Evolutionary conservation across 2,797 vertebrate genomes (phyloP), one percentile per base, ranked within the genome.

Genomic region (Anguilla pacifica): DNA sequence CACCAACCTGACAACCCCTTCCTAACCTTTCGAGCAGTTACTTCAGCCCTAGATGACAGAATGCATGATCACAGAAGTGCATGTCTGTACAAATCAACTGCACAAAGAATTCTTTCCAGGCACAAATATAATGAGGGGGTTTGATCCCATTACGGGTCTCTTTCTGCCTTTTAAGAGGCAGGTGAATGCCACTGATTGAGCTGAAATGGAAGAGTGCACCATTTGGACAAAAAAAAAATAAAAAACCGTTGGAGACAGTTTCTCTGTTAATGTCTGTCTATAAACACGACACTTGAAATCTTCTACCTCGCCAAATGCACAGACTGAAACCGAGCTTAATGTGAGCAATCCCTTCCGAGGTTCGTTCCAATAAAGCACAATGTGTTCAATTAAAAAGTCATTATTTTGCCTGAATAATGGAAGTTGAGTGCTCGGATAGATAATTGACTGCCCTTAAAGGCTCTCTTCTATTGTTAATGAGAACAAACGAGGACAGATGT

Each of bases 161-260:
- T 93, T 11, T 15, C 2, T 57, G 31, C 22, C n/a, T 67, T 94
- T 93, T 93, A 92, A 93, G 94, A 90, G 93, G 90, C 91, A 95
- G 94, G 95, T 95, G 95, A 96, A 96, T 93, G 92, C 89, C 93
- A 94, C 95, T 95, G 95, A 96, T 96, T 95, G 90, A 92, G 89
- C 93, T 81, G 46, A 84, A 91, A 90, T 28, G n/a, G 67, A 31
- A 28, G 1, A 72, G 2, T 15, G 31, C 31, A 15, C 31, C 31
- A 43, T 39, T 39, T 77, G 11, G 72, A 19, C 5, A 10, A 10
- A 11, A n/a, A 77, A 15, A 17, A 17, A 22, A n/a, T 5, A 6
- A 6, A 22, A 22, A 13, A 19, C 31, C 6, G 3, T 22, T 74
- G 28, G n/a, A 74, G 70, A 35, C 25, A 7, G 2, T 7, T 74